Evolutionary conservation across 2,113 vertebrate species (phyloP).

Genomic region (Oreochromis spilurus): DNA sequence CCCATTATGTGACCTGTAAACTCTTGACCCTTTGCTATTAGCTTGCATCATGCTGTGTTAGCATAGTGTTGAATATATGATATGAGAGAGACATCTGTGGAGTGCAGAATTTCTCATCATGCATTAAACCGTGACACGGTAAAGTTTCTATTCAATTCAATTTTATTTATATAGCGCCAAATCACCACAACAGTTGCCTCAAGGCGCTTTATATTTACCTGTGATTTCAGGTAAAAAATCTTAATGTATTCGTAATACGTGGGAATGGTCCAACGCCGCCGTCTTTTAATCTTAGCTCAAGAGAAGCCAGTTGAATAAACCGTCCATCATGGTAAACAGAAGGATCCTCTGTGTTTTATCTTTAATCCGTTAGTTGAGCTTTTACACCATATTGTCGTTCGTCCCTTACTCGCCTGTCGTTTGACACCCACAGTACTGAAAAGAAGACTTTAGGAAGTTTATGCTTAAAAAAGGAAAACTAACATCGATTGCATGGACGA

Average conservation of each 20-base stretch:
- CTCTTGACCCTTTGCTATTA: neutral
- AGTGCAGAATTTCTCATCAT: neutral
- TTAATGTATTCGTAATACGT: neutral
- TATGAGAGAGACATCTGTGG: neutral
- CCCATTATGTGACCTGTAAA: neutral
- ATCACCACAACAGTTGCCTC: no score
- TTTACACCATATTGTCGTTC: neutral
- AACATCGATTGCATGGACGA: fast-evolving
- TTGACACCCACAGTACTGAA: neutral
- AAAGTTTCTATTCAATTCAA: neutral
- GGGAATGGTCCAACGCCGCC: fast-evolving
- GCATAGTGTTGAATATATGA: neutral
- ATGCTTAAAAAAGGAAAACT: neutral
- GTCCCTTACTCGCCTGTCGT: neutral
- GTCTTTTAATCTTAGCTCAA: neutral
- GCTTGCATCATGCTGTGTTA: neutral
- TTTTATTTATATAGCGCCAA: no score
- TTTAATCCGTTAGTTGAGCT: neutral
- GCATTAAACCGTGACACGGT: neutral
- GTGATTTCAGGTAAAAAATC: neutral
- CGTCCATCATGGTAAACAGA: neutral
- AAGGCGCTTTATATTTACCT: no score
- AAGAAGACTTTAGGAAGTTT: neutral
- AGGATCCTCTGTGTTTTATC: neutral
- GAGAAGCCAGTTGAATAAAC: neutral